Conservation (phyloP, 2,797 vertebrate genomes). For the Potorous gilbertii region DNA sequence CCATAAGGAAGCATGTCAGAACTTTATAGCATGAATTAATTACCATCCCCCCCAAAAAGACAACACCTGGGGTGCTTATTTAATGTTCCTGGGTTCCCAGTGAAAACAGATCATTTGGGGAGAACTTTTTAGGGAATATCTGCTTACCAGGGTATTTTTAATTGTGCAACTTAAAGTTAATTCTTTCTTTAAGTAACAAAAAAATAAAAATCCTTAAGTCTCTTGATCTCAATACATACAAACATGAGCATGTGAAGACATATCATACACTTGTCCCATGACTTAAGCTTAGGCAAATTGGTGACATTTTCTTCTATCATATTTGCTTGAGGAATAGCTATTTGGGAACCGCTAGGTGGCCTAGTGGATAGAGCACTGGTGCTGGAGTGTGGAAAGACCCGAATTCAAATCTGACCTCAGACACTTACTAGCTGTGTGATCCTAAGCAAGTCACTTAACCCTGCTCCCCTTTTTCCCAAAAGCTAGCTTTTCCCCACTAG, state of each 20-base stretch:
- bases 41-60: conserved; percentile 48
- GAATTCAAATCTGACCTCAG: not conserved
- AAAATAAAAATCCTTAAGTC: conserved; percentile 36
- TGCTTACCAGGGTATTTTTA: conserved; percentile 50
- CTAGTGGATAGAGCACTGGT: not conserved
- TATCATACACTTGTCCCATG: conserved; percentile 30
- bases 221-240: not conserved
- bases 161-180: conserved; percentile 9
- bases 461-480: no score
- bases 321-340: not conserved
- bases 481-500: no score
- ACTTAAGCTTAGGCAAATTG: conserved; percentile 30
- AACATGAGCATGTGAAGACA: not conserved
- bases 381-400: not conserved
- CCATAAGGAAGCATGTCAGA: conserved; percentile 44
- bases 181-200: conserved; percentile 26
- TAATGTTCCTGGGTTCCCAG: conserved; percentile 39
- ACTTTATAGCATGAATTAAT: conserved; percentile 61
- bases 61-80: conserved; percentile 58
- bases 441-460: not conserved
- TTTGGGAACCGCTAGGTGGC: not conserved
- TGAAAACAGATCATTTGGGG: conserved; percentile 25
- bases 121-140: not conserved
- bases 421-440: not conserved
- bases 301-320: conserved; percentile 4